These are phyloP conservation scores for Parthenolecanium corni DNA, from an alignment of 2,888 invertebrate genomes.

Conservation along the genomic window DNA sequence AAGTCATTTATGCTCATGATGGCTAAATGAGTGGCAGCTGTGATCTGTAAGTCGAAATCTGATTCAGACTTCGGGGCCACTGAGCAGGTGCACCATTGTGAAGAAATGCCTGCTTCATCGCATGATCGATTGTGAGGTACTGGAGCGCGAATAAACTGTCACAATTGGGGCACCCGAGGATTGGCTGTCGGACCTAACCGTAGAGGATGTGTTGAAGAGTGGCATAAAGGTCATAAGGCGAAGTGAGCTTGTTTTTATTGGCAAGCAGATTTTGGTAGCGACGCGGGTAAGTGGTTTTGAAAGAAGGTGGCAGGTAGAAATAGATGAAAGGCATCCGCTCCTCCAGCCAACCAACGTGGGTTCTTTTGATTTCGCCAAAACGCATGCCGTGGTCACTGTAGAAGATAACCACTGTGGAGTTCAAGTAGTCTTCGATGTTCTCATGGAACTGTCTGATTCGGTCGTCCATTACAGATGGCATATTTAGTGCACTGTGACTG, in stretches of 20 bases:
- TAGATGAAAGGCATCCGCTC: conserved; percentile 64
- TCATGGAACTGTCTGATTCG: conserved; percentile 41
- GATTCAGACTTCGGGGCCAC: conserved; percentile 35
- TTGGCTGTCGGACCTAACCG: conserved; percentile 33
- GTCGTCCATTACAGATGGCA: conserved; percentile 53
- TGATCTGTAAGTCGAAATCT: conserved; percentile 32
- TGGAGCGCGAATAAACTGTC: conserved; percentile 50
- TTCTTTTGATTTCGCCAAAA: conserved; percentile 57
- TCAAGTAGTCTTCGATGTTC: conserved; percentile 46
- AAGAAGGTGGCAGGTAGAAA: conserved; percentile 53
- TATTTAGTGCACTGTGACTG: conserved; percentile 58
- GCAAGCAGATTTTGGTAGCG: conserved; percentile 46
- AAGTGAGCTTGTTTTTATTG: conserved; percentile 56
- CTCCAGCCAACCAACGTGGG: conserved; percentile 62
- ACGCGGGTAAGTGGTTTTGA: conserved; percentile 45
- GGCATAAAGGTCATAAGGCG: conserved; percentile 63
- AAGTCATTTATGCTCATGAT: conserved; percentile 28
- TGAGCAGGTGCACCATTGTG: conserved; percentile 65
- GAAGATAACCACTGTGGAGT: conserved; percentile 57
- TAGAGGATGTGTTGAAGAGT: conserved; percentile 54
- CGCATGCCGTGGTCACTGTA: conserved; percentile 70
- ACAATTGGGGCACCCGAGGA: conserved; percentile 47
- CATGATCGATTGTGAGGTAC: conserved; percentile 54
- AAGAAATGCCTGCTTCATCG: conserved; percentile 51
- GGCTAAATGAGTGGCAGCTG: conserved; percentile 30